Base-by-base conservation (phyloP, 2,888 invertebrate genomes). In the Rhodophaea formosa region DNA sequence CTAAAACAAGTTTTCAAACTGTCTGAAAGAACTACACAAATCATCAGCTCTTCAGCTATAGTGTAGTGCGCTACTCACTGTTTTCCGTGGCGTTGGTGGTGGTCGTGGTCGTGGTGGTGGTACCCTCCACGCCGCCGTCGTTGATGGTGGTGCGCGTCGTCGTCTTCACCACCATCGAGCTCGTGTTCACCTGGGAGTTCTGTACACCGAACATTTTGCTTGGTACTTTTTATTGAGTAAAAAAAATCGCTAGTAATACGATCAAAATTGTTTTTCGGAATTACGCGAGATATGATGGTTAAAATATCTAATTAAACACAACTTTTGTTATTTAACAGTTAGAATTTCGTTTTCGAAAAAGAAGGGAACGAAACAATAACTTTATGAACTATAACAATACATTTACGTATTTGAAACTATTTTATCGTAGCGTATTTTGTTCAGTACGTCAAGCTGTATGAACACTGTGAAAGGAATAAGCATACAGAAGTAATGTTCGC, bases 131-230 rank as follows among this genome's bases (percentile, higher is more conserved):
- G 67, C 67, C 79, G 71, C 70, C 79, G 66, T 92, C 92, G 82
- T 88, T 92, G 65, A 92, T 80, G 49, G 91, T 91, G 44, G 93
- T 93, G 57, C 93, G 91, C 47, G 93, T 93, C 35, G 93, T 93
- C 66, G 94, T 94, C 72, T 94, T 93, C 61, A 93, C 92, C 60
- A 93, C 92, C 83, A 92, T 91, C 32, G 92, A 91, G 59, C 88
- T 90, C 32, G 92, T 91, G 82, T 91, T 92, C 66, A 92, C 91
- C 79, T 91, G 91, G 59, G 91, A 85, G 66, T 91, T 91, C 92
- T 91, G 70, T 0, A 51, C 44, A 16, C 10, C 12, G 17, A 53
- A 51, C 51, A 51, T 51, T 16, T 16, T 35, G 1, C 1, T 7
- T 47, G 10, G 8, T 8, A 32, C 8, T 32, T 32, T 32, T 3